Conservation (phyloP, 2,113 vertebrate species). For the pig (Sus scrofa) region DNA sequence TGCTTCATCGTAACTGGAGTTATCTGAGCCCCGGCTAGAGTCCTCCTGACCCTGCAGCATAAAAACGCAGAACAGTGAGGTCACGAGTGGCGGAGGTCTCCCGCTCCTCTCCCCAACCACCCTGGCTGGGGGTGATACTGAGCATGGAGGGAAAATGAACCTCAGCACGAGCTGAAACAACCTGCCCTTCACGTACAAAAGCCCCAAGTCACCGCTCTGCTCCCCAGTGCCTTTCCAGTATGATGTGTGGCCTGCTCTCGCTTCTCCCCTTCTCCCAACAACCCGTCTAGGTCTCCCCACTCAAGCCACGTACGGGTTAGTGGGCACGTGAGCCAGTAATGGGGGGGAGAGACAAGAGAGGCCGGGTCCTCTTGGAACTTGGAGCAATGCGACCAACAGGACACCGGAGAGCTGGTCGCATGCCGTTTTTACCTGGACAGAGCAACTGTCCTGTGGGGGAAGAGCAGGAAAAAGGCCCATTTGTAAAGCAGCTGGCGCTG, state of each 20-base stretch:
- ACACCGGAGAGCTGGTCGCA: not conserved
- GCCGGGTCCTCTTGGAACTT: not conserved
- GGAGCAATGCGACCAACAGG: not conserved
- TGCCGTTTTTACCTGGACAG: not conserved
- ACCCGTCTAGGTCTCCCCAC: not conserved
- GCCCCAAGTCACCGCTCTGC: not conserved
- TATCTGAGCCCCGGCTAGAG: slow-evolving; percentile 95
- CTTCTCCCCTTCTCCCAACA: not conserved
- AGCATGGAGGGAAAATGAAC: not conserved
- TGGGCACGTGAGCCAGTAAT: not conserved
- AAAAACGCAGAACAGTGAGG: not conserved
- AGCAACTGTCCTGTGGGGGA: not conserved
- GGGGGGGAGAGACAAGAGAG: not conserved
- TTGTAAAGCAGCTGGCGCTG: not conserved
- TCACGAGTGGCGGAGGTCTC: not conserved
- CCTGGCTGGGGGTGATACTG: not conserved
- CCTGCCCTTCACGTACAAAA: not conserved
- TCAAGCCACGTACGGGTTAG: not conserved
- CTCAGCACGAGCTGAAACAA: not conserved
- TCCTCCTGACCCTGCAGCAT: slow-evolving; percentile 93
- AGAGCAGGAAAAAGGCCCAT: not conserved
- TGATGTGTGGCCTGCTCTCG: not conserved
- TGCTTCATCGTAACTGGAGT: slow-evolving; percentile 96
- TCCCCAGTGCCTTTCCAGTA: not conserved
- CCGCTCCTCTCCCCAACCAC: not conserved